Conservation (phyloP, 2,888 invertebrate genomes). For the Cacoxenus indagator region DNA sequence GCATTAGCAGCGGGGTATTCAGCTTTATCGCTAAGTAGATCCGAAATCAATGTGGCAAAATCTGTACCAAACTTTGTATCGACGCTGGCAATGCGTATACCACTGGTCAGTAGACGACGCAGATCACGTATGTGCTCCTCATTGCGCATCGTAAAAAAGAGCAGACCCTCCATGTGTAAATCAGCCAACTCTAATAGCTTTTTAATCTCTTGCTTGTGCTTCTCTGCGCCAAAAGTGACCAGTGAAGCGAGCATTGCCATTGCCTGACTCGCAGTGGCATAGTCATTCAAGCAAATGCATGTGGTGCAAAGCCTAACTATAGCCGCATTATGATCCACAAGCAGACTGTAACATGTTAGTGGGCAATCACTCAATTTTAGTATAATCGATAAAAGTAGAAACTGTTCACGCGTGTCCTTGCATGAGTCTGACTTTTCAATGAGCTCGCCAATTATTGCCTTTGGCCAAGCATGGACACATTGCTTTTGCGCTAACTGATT, state of each 20-base stretch:
- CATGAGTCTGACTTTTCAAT: constrained; percentile 65
- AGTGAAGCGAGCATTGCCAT: constrained; percentile 68
- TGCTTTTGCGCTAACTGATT: constrained; percentile 77
- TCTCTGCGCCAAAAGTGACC: constrained; percentile 52
- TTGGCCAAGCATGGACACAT: constrained; percentile 85
- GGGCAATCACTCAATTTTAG: constrained; percentile 69
- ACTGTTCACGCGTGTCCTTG: constrained; percentile 67
- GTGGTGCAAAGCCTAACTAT: constrained; percentile 66
- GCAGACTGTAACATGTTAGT: constrained; percentile 65
- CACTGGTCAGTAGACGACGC: constrained; percentile 73
- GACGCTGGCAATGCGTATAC: constrained; percentile 79
- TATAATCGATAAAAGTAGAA: constrained; percentile 66
- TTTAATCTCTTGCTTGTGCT: constrained; percentile 43
- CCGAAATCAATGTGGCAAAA: constrained; percentile 78
- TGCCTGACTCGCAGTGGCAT: constrained; percentile 67
- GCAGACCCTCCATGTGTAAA: constrained; percentile 67
- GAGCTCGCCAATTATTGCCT: constrained; percentile 71
- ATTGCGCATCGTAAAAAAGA: constrained; percentile 66
- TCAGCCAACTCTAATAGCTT: constrained; percentile 66
- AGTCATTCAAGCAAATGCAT: constrained; percentile 68
- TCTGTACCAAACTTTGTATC: constrained; percentile 76
- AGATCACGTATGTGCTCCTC: constrained; percentile 63
- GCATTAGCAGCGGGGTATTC: constrained; percentile 64
- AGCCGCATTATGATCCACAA: constrained; percentile 64
- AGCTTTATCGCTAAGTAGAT: constrained; percentile 66